Percentiles rank a stretch among this genome's conserved stretches.
Evolutionary conservation across 2,888 invertebrate species (phyloP).

Genomic region (Zhengitettix transpicula): DNA sequence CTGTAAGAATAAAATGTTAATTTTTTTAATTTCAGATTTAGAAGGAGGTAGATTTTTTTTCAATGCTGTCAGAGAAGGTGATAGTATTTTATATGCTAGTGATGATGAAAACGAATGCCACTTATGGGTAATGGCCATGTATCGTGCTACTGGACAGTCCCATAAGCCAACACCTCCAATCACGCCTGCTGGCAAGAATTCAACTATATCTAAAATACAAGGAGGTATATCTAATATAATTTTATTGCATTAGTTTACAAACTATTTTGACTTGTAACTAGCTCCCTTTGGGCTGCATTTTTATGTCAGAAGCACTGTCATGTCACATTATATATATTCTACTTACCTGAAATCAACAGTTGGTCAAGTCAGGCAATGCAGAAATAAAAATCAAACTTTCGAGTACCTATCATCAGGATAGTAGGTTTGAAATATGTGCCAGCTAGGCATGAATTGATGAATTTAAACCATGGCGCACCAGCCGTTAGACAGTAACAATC

Average conservation of each 20-base stretch:
- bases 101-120: slow-evolving; percentile 97
- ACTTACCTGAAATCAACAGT: too few relatives aligned
- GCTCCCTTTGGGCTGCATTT: background rate
- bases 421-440: too few relatives aligned
- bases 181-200: slow-evolving; percentile 67
- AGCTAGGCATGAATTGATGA: too few relatives aligned
- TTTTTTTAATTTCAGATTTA: slow-evolving; percentile 41
- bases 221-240: slow-evolving; percentile 42
- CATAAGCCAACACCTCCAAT: slow-evolving; percentile 96
- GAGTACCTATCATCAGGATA: too few relatives aligned
- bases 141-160: slow-evolving; percentile 97
- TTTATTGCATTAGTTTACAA: background rate
- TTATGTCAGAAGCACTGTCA: background rate
- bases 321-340: too few relatives aligned
- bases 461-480: too few relatives aligned
- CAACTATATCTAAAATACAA: slow-evolving; percentile 73
- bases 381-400: too few relatives aligned
- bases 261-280: background rate
- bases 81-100: slow-evolving; percentile 88
- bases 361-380: too few relatives aligned
- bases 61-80: slow-evolving; percentile 96
- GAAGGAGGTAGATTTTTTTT: slow-evolving; percentile 93
- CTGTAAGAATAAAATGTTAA: too few relatives aligned
- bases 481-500: too few relatives aligned
- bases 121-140: slow-evolving; percentile 98